These are phyloP conservation scores for Wiebesia pumilae DNA, from an alignment of 1,140 invertebrate species.

Conservation along the genomic window DNA sequence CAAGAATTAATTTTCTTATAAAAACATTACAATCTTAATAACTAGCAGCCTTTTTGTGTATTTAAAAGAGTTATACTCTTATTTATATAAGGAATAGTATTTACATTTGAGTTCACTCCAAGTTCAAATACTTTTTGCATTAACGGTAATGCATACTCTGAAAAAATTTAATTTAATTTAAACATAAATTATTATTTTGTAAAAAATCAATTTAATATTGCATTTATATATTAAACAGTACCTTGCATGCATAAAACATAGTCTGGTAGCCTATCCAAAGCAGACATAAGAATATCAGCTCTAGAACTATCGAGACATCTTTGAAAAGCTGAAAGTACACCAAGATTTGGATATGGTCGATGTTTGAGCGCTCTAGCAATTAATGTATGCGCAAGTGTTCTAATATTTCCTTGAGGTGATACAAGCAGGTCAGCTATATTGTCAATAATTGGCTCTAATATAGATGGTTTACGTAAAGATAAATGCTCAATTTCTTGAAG, in stretches of 20 bases:
- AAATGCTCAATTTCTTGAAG: slow-evolving; percentile 84
- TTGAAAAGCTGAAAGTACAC: slow-evolving; percentile 84
- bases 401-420: slow-evolving; percentile 79
- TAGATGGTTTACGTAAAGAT: slow-evolving; percentile 80
- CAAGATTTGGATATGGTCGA: slow-evolving; percentile 77
- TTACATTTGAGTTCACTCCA: slow-evolving; percentile 86
- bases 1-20: slow-evolving; percentile 36
- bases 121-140: slow-evolving; percentile 88
- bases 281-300: slow-evolving; percentile 85
- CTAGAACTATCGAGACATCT: slow-evolving; percentile 86
- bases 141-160: slow-evolving; percentile 86
- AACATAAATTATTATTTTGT: slow-evolving; percentile 27
- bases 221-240: slow-evolving; percentile 59
- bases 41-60: slow-evolving; percentile 86
- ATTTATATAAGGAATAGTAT: slow-evolving; percentile 84
- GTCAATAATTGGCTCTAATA: slow-evolving; percentile 81
- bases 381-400: slow-evolving; percentile 80
- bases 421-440: slow-evolving; percentile 78
- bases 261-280: slow-evolving; percentile 89
- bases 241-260: slow-evolving; percentile 87
- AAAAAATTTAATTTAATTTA: slow-evolving; percentile 62
- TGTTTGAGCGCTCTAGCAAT: slow-evolving; percentile 81
- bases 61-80: slow-evolving; percentile 88
- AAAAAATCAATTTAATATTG: background rate
- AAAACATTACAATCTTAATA: slow-evolving; percentile 52